Base-by-base conservation (phyloP, 1,140 invertebrate species). In the Zaprionus capensis region DNA sequence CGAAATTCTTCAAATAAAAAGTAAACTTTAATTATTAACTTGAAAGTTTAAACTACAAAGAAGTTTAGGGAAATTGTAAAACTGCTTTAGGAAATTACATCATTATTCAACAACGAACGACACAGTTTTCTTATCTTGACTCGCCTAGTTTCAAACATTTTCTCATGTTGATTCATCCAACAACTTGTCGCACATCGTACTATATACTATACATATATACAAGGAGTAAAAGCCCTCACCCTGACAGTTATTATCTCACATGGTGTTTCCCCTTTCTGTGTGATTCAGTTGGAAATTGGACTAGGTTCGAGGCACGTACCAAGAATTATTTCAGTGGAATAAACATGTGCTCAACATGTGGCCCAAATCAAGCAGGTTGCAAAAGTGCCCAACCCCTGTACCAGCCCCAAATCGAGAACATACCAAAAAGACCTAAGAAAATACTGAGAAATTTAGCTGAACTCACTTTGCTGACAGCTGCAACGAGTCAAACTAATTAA, bases 401-500 rank as follows among this genome's bases (percentile, higher is more conserved):
- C 6, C n/a, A 46, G n/a, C 6, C 41, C 41, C 41, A 46, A 17
- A 17, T 44, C 41, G n/a, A 44, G 41, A 44, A 44, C 6, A 44
- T 44, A 44, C 41, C 41, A 44, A 17, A 22, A 44, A 58, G n/a
- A 44, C 5, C 9, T 38, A 12, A 31, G 2, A 12, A 34, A 53
- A 65, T 76, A 55, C 61, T 34, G 12, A 65, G 73, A 71, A 76
- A 53, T 22, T 66, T 41, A 15, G 63, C 24, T 71, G 59, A 71
- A 57, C 55, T 49, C 20, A 12, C 46, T 55, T 59, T 36, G 9
- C 61, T 24, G 55, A 55, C 73, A 71, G 73, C 73, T 76, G 73
- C 73, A 76, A 28, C 62, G 68, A 71, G 61, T 65, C 44, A 55
- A 61, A 71, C 73, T 71, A 76, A 76, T 76, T 76, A 76, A 76